Base-by-base conservation (phyloP, 2,888 invertebrate genomes). In the Patella pellucida region DNA sequence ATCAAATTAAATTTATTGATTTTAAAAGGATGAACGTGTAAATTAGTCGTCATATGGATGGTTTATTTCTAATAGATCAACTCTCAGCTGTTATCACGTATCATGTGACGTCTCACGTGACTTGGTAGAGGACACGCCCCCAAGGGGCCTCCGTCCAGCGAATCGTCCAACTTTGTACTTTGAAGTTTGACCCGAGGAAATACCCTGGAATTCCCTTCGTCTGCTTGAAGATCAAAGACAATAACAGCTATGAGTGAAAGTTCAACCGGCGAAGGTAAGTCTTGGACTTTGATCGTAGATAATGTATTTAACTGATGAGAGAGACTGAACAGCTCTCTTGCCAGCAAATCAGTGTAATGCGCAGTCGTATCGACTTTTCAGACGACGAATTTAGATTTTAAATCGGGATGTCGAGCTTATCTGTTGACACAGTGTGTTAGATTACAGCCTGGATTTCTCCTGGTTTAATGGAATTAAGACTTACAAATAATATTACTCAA, bases 221-320 rank as follows among this genome's bases (percentile, higher is more conserved):
- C 62, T 62, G 62, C 62, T 62, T 23, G 23, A 9, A 11, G 3
- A 62, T 62, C 23, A 62, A 19, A 62, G 62, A 23, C 62, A 62
- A 23, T 62, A 12, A 62, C 23, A 62, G 75, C 41, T 68, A 79
- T 79, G 78, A 79, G 78, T 74, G 78, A 79, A 72, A 79, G 78
- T 79, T 79, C 77, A 71, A 77, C 75, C 31, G 77, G 77, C 52
- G 77, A 77, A 72, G 77, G 77, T 77, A 77, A 62, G 77, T 62
- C 41, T 62, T 62, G 62, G 62, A 62, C 62, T 62, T 62, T 62
- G 62, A 62, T 62, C 62, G 2, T 19, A 62, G 19, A 62, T 62
- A 19, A 62, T 62, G 23, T 19, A 11, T 62, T 62, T 19, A 62
- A 62, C 41, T 9, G 41, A 41, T 41, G 41, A 41, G 41, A 41